Conservation (phyloP, 2,113 vertebrate species). For the Orthonyx spaldingii region DNA sequence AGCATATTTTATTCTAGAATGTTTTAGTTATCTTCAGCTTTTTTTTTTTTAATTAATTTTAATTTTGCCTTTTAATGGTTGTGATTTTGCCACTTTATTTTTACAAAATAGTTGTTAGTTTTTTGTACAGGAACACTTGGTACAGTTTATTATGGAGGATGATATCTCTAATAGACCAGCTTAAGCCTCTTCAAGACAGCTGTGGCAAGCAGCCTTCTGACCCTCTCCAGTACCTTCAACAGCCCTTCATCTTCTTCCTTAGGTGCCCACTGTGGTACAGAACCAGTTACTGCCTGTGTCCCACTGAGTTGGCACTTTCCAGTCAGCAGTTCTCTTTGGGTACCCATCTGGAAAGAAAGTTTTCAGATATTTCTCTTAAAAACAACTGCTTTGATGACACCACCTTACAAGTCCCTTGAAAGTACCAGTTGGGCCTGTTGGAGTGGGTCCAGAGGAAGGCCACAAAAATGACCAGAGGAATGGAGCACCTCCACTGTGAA, state of each 20-base stretch:
- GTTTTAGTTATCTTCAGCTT: background rate
- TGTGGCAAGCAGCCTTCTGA: background rate
- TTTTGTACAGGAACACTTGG: background rate
- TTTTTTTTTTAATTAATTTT: background rate
- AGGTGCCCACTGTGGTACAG: background rate
- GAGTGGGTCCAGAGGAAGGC: background rate
- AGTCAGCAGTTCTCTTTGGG: background rate
- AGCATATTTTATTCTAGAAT: slow-evolving; percentile 4
- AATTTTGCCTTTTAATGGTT: background rate
- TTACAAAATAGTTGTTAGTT: background rate
- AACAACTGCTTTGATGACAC: background rate
- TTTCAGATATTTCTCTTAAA: background rate
- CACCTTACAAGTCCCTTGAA: background rate
- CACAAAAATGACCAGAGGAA: background rate
- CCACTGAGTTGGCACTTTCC: background rate
- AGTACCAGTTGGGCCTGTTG: background rate
- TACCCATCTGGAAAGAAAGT: background rate
- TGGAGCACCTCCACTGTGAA: background rate
- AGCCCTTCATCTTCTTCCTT: background rate
- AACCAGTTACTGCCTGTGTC: background rate
- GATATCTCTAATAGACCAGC: background rate
- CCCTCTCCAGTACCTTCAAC: background rate
- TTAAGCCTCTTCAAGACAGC: background rate
- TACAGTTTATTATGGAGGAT: background rate
- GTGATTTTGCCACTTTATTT: slow-evolving; percentile 3